Evolutionary conservation across 1,140 invertebrate species (phyloP).

Genomic region (Dreissena rostriformis): DNA sequence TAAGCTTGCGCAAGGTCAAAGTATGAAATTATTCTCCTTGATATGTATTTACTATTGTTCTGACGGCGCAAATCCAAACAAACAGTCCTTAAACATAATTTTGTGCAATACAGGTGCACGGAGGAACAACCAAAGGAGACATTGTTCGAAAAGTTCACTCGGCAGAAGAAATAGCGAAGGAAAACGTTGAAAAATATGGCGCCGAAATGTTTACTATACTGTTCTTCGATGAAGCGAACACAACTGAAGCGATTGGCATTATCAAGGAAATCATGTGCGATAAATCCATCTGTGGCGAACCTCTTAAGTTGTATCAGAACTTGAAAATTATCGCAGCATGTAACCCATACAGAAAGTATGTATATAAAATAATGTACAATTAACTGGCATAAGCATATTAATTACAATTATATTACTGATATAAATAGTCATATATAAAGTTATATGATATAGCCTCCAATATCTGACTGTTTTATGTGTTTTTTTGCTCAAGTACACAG

Average conservation of each 20-base stretch:
- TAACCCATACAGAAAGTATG: constrained; percentile 75
- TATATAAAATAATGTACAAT: not conserved
- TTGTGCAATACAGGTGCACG: constrained; percentile 67
- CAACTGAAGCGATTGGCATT: constrained; percentile 74
- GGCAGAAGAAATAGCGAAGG: constrained; percentile 61
- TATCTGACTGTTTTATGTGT: not conserved
- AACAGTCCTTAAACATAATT: too few species aligned
- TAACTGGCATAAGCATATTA: not conserved
- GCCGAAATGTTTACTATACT: constrained; percentile 65
- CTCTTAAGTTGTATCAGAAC: constrained; percentile 52
- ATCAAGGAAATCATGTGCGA: constrained; percentile 79
- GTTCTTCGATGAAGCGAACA: constrained; percentile 78
- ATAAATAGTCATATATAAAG: not conserved
- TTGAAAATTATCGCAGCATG: constrained; percentile 75
- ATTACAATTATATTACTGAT: not conserved
- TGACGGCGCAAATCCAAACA: too few species aligned
- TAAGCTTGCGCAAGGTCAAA: too few species aligned
- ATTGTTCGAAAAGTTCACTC: constrained; percentile 66
- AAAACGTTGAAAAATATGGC: constrained; percentile 55
- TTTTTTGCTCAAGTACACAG: not conserved
- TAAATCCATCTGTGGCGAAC: constrained; percentile 63
- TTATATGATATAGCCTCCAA: not conserved
- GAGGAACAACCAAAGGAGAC: constrained; percentile 68
- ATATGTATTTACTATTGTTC: too few species aligned
- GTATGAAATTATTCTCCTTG: too few species aligned